Base-by-base conservation (phyloP, 2,797 vertebrate genomes). In the Fistularia commersonii region DNA sequence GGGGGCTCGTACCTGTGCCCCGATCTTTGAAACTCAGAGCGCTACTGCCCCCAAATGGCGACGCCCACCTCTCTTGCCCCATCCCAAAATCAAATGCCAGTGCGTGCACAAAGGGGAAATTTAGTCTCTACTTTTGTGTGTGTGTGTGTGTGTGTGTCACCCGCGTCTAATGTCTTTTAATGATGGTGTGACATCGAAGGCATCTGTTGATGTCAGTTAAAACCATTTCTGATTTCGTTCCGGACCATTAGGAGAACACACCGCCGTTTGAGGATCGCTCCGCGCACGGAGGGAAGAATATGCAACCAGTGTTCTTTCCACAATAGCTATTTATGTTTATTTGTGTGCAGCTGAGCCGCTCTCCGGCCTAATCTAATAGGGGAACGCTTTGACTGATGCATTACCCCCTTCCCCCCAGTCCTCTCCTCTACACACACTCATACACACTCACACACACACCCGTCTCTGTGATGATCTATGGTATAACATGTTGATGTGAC, bases 311-410 rank as follows among this genome's bases (percentile, higher is more conserved):
- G 65, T 77, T 74, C 64, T 66, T 71, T 74, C 55, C 55, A 36
- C 55, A 48, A 70, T 38, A 51, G 48, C 60, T 65, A 34, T 74
- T 45, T 74, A 54, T 61, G 39, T 46, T 50, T 63, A 48, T 34
- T 32, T 55, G 57, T 55, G 50, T 34, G 47, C 73, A 82, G 74
- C 72, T 84, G 75, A 80, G 77, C 74, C 58, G 80, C 72, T 80
- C 71, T 85, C 81, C 62, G 73, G 77, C 71, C 72, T 91, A 91
- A 90, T 91, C 84, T 85, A 89, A 89, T 91, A 82, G 87, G 79
- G 77, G 80, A 78, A 80, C 55, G 66, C 82, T 89, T 85, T 84
- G 83, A 87, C 84, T 82, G 84, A 88, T 88, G 84, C 85, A 88
- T 89, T 89, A 85, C 81, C 70, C 79, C 79, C 81, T 77, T 69